Base-by-base conservation (phyloP, 2,797 vertebrate species). In the Anguilla pacifica region DNA sequence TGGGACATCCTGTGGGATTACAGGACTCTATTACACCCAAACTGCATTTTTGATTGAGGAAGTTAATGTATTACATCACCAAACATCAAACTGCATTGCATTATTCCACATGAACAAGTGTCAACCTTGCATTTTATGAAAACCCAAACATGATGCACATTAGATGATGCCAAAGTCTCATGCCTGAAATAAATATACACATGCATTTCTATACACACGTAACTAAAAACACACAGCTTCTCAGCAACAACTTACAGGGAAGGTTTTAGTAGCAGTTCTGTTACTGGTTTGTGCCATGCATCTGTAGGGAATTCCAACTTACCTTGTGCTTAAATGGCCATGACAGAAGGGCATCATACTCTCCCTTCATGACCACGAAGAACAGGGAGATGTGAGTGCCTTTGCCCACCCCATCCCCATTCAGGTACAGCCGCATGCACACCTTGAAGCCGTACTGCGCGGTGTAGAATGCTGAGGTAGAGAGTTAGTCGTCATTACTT, bases 291-390 rank as follows among this genome's bases (percentile, higher is more conserved):
- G 59, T 11, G 6, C 81, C 25, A 49, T 31, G 6, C 4, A 72
- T 72, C n/a, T 72, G 10, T 49, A 22, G 5, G 59, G n/a, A 86
- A 22, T 11, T 43, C 39, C 49, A 49, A 0, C 90, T 89, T 91
- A 97, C 97, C 97, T 97, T 97, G 91, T 97, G 96, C 57, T 93
- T 94, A 91, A 97, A 98, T 0, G 97, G 97, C 97, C 96, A 98
- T 0, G 94, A 91, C 6, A 97, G 95, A 88, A 98, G 87, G 0
- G 96, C 94, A 0, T 97, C 97, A 0, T 97, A 97, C 15, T 97
- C 97, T 53, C 97, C 97, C 86, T 92, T 97, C 96, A 97, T 97
- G 86, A 97, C 93, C 15, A 97, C 95, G 0, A 98, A 96, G 93
- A 97, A 98, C 74, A 98, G 94, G 0, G 97, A 98, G 91, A 97